Evolutionary conservation across 2,113 vertebrate genomes (phyloP).

Genomic region (Strigops habroptila): DNA sequence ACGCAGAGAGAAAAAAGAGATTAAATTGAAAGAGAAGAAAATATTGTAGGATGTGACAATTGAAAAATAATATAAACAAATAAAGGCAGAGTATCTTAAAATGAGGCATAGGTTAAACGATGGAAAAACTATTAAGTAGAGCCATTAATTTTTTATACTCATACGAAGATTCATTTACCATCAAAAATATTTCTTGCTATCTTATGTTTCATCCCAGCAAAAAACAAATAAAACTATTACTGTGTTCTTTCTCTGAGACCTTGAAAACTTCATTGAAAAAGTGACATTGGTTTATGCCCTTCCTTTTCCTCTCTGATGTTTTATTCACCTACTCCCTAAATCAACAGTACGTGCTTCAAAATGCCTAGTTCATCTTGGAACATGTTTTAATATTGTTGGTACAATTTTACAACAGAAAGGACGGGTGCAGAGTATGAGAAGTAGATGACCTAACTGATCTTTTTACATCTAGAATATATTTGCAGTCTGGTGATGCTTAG

Average conservation of each 20-base stretch:
- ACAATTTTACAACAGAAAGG: not conserved
- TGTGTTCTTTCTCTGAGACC: not conserved
- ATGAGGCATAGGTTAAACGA: not conserved
- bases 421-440: not conserved
- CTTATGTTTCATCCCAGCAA: not conserved
- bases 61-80: not conserved
- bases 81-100: not conserved
- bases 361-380: not conserved
- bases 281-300: not conserved
- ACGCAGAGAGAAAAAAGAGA: not conserved
- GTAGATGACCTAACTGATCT: not conserved
- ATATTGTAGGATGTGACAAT: not conserved
- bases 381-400: not conserved
- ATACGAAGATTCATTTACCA: not conserved
- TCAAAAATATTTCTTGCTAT: not conserved
- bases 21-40: not conserved
- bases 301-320: not conserved
- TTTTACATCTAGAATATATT: not conserved
- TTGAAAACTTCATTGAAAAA: not conserved
- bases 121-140: not conserved
- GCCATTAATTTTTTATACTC: not conserved
- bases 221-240: not conserved
- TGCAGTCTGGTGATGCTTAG: not conserved
- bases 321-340: not conserved
- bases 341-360: not conserved